A percentile compares a stretch with the other conserved stretches of the same genome.
These are phyloP conservation scores for Chrysaora quinquecirrha DNA, from an alignment of 30 jellyfish, hydroid and myxozoan species.

Conservation along the genomic window DNA sequence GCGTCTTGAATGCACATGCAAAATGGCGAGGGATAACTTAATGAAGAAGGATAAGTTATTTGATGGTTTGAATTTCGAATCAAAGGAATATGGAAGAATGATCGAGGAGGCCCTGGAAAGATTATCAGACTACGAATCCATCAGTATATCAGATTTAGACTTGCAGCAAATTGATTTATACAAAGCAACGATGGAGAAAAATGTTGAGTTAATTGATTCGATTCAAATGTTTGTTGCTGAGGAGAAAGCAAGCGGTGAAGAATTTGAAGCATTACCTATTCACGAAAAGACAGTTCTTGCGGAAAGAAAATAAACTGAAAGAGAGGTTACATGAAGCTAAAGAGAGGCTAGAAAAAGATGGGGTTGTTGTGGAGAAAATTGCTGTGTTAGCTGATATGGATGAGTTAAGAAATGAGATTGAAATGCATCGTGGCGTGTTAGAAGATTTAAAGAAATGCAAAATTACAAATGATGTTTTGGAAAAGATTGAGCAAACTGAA, in stretches of 20 bases:
- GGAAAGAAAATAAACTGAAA: conserved; percentile 11
- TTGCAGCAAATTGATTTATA: background rate
- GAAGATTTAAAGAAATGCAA: conserved; percentile 14
- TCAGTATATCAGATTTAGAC: background rate
- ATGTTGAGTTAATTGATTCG: background rate
- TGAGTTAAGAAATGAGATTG: background rate
- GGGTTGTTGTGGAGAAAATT: background rate
- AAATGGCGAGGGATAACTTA: conserved; percentile 20
- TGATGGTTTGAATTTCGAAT: conserved; percentile 3
- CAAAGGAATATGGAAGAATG: conserved; percentile 3
- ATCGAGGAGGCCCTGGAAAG: conserved; percentile 12
- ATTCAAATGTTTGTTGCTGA: background rate
- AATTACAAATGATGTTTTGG: conserved; percentile 26
- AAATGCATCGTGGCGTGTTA: background rate
- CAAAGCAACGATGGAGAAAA: background rate
- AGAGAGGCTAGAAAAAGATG: conserved; percentile 4
- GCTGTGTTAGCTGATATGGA: conserved; percentile 4
- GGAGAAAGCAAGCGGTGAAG: background rate
- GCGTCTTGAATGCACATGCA: conserved; percentile 32
- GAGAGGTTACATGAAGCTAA: conserved; percentile 31
- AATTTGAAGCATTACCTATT: conserved; percentile 1
- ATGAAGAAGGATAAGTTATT: background rate
- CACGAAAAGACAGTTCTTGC: background rate
- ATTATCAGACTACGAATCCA: background rate
- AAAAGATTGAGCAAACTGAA: background rate